Evolutionary conservation across 2,888 invertebrate genomes (phyloP), one percentile per base, ranked within the genome.

Genomic region (Tenthredo distinguenda): DNA sequence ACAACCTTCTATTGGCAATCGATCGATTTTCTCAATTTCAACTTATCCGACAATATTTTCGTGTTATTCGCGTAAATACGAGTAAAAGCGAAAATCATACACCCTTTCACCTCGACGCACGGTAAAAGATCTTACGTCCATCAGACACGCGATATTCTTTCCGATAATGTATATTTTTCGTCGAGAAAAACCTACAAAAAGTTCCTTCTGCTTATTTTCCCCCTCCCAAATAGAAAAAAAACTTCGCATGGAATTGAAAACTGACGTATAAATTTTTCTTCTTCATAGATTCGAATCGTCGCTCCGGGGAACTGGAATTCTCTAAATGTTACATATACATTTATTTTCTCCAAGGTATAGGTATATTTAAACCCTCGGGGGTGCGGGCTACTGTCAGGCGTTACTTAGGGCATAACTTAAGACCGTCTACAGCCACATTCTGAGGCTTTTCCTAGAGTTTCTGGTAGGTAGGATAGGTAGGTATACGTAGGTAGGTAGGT

Each of bases 351-450:
- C 55, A n/a, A 55, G 50, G 55, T 55, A 62, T 62, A 26, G 7
- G 62, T 21, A 26, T 62, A 26, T 62, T 26, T 62, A 26, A 26
- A 26, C 26, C 26, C 62, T 12, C 21, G 6, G 62, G 26, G 26
- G 21, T 26, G 34, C 6, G 68, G 68, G 68, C 12, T 74, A 43
- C 74, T 47, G 21, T 74, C 26, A 47, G 47, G n/a, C 74, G 43
- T 74, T 74, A 74, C 74, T 74, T 74, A 74, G 47, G 26, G 40
- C 74, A 68, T 68, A 74, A 74, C 74, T 43, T 74, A 74, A 74
- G 26, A 43, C 74, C 26, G 68, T 68, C 43, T 43, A 21, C 43
- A 74, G 21, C 74, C 40, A 74, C 47, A 43, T 74, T 74, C 43
- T 74, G n/a, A 40, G 43, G 43, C 74, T 74, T 74, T 47, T 21